These are phyloP conservation scores for Phyllotis vaccarum DNA, from an alignment of 2,797 vertebrate species.

Conservation along the genomic window DNA sequence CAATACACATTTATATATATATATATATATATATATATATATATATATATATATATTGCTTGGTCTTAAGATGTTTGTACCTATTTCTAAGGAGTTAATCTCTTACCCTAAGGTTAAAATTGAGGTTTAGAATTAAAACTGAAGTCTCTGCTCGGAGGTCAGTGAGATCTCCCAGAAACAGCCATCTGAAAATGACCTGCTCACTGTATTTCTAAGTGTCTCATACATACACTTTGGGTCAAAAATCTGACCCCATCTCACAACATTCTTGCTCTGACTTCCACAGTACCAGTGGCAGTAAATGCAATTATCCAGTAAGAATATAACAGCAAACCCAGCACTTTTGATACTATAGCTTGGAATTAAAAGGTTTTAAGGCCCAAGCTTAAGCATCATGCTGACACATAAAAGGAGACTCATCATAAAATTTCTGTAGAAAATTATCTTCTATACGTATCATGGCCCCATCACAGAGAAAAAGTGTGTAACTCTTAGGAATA, in stretches of 20 bases:
- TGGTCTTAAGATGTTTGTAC: slow-evolving; percentile 34
- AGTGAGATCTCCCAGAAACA: slow-evolving; percentile 48
- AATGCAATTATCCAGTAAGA: slow-evolving; percentile 49
- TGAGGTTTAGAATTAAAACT: slow-evolving; percentile 48
- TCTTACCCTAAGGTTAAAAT: slow-evolving; percentile 25
- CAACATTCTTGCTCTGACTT: slow-evolving; percentile 45
- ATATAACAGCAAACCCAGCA: not conserved
- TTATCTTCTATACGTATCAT: not conserved
- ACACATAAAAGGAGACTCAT: not conserved
- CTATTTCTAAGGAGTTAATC: slow-evolving; percentile 51
- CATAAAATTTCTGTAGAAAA: slow-evolving; percentile 6
- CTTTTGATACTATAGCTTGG: not conserved
- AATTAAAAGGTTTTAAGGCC: slow-evolving; percentile 34
- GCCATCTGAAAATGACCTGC: slow-evolving; percentile 29
- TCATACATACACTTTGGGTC: not conserved
- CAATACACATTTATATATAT: not conserved
- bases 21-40: not conserved
- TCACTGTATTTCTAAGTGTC: slow-evolving; percentile 30
- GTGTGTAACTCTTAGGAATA: not conserved
- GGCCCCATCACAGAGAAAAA: not conserved
- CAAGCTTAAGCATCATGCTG: not conserved
- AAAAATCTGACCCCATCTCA: slow-evolving; percentile 48
- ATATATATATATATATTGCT: not conserved
- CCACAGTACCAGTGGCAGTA: slow-evolving; percentile 39
- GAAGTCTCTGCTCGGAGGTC: not conserved